Percentiles rank a stretch among this genome's conserved stretches.
Conservation (phyloP, 2,888 invertebrate genomes). For the Odiellus spinosus region DNA sequence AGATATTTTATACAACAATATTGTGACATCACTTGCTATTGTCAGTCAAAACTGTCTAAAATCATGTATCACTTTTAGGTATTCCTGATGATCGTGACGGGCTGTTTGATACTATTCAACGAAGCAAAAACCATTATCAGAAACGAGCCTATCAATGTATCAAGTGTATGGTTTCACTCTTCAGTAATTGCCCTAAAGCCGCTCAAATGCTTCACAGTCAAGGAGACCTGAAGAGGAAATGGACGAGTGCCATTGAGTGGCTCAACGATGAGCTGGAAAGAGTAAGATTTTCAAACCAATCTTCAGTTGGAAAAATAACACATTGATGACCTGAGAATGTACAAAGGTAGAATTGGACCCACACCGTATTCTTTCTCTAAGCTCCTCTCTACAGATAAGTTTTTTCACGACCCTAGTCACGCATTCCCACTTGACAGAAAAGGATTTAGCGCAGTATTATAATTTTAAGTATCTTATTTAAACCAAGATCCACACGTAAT, state of each 20-base stretch:
- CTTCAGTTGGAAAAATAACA: neutral
- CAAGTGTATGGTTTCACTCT: constrained; percentile 80
- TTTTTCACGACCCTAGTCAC: no score
- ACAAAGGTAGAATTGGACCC: no score
- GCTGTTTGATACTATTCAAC: constrained; percentile 75
- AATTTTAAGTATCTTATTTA: no score
- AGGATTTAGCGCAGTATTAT: no score
- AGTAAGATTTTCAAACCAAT: constrained; percentile 4
- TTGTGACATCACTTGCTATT: no score
- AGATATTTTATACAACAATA: no score
- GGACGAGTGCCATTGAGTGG: constrained; percentile 82
- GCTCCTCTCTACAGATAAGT: neutral
- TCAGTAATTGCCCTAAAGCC: constrained; percentile 66
- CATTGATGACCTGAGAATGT: neutral
- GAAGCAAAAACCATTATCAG: constrained; percentile 85
- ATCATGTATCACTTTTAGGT: no score
- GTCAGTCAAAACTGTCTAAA: no score
- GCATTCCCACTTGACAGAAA: no score
- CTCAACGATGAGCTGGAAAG: constrained; percentile 79
- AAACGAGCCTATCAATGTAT: constrained; percentile 94
- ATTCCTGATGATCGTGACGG: constrained; percentile 75
- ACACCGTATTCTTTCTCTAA: neutral
- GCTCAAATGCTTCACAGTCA: constrained; percentile 60
- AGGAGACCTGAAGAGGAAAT: constrained; percentile 63
- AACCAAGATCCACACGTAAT: no score